Conservation (phyloP, 2,113 vertebrate species). For the Etheostoma cragini region DNA sequence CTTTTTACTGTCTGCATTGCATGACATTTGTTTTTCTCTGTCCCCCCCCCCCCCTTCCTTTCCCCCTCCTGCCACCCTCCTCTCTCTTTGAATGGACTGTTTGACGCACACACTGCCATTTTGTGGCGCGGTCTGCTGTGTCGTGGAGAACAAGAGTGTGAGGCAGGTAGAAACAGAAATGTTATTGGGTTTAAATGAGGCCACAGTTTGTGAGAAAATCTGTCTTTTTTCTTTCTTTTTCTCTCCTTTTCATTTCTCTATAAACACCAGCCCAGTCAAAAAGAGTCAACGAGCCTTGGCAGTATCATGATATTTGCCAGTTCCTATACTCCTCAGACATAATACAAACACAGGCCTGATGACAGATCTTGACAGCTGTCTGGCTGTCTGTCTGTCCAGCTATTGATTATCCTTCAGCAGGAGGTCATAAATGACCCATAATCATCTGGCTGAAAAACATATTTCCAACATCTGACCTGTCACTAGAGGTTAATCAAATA, state of each 20-base stretch:
- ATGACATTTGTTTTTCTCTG: slow-evolving; percentile 45
- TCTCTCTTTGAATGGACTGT: slow-evolving; percentile 40
- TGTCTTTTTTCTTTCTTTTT: neutral
- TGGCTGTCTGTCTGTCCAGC: slow-evolving; percentile 35
- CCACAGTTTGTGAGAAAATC: neutral
- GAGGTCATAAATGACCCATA: slow-evolving; percentile 63
- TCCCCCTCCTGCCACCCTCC: neutral
- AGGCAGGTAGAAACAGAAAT: slow-evolving; percentile 26
- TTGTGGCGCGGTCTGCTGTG: slow-evolving; percentile 22
- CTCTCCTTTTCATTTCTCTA: neutral
- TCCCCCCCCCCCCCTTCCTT: neutral
- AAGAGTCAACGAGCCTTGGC: slow-evolving; percentile 20
- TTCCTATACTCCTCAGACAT: slow-evolving; percentile 49
- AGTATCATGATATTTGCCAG: slow-evolving; percentile 27
- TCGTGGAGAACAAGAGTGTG: slow-evolving; percentile 6
- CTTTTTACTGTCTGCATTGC: slow-evolving; percentile 57
- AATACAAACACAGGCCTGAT: slow-evolving; percentile 68
- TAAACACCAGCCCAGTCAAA: slow-evolving; percentile 39
- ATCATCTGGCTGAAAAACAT: slow-evolving; percentile 59
- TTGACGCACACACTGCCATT: slow-evolving; percentile 65
- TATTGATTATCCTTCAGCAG: slow-evolving; percentile 58
- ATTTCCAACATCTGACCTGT: slow-evolving; percentile 65
- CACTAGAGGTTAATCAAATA: slow-evolving; percentile 70
- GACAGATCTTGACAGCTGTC: slow-evolving; percentile 55
- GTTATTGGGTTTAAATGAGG: neutral